phyloP scores from a whole-genome alignment of 2,797 vertebrate species.

The Podargus strigoides region DNA sequence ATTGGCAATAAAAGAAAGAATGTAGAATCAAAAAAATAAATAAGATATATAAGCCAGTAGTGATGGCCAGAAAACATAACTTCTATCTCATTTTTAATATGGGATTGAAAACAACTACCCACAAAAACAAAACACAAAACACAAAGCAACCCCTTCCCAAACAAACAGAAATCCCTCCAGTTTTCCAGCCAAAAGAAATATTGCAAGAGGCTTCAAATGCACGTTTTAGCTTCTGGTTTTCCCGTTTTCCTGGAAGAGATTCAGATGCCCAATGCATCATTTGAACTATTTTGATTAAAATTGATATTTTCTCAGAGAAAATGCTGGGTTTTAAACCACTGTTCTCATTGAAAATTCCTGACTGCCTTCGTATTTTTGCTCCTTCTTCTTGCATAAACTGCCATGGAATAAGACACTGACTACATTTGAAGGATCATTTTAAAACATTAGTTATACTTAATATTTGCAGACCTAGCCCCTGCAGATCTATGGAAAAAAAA shows the following conservation, averaged over 20 bases:
- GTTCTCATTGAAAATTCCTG: background rate
- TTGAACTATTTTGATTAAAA: background rate
- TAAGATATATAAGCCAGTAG: background rate
- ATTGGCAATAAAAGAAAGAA: background rate
- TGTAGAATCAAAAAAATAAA: background rate
- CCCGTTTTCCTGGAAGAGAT: background rate
- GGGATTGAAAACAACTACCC: background rate
- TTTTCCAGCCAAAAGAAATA: background rate
- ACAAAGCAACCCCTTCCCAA: background rate
- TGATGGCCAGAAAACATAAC: background rate
- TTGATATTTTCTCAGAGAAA: background rate
- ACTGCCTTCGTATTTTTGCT: background rate
- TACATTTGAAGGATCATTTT: background rate
- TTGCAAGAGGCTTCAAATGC: background rate
- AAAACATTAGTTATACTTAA: background rate
- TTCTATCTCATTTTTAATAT: background rate
- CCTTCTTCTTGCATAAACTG: background rate
- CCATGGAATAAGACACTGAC: background rate
- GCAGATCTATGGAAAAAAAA: background rate
- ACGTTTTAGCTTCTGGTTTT: background rate
- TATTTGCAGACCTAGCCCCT: background rate
- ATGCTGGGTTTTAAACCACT: background rate
- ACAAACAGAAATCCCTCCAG: background rate
- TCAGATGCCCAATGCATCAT: background rate
- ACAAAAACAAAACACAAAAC: background rate